phyloP scores from a whole-genome alignment of 2,797 vertebrate species.

The Myoxocephalus aenaeus region DNA sequence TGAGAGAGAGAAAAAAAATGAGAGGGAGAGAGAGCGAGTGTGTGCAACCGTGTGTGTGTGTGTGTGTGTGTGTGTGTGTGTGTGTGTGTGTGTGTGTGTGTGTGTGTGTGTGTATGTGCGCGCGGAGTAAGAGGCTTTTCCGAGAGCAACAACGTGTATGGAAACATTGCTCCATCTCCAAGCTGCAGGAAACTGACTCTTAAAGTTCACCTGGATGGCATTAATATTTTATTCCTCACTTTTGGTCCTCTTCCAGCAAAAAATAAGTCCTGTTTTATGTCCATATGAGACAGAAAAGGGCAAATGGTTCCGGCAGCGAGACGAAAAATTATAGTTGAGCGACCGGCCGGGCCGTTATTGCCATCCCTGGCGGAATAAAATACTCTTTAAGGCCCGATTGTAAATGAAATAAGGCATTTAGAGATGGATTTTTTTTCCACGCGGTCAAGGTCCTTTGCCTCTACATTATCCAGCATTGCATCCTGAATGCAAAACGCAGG shows the following conservation, averaged over 20 bases:
- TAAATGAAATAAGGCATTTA: slow-evolving; percentile 1
- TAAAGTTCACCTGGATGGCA: slow-evolving; percentile 37
- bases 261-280: neutral
- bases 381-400: neutral
- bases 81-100: slow-evolving; percentile 61
- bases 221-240: slow-evolving; percentile 28
- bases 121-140: slow-evolving; percentile 79
- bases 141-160: slow-evolving; percentile 41
- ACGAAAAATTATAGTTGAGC: neutral
- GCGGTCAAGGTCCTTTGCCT: neutral
- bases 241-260: neutral
- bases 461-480: neutral
- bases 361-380: neutral
- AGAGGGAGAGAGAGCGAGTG: slow-evolving; percentile 17
- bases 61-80: slow-evolving; percentile 20
- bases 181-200: slow-evolving; percentile 31
- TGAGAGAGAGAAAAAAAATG: slow-evolving; percentile 45
- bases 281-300: slow-evolving; percentile 4
- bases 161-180: slow-evolving; percentile 41
- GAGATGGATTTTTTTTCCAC: neutral
- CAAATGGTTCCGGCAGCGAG: neutral
- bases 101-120: slow-evolving; percentile 41
- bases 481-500: neutral
- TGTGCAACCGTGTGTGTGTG: slow-evolving; percentile 15
- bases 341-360: neutral